phyloP scores from a whole-genome alignment of 2,888 invertebrate genomes.

The Apamea monoglypha region DNA sequence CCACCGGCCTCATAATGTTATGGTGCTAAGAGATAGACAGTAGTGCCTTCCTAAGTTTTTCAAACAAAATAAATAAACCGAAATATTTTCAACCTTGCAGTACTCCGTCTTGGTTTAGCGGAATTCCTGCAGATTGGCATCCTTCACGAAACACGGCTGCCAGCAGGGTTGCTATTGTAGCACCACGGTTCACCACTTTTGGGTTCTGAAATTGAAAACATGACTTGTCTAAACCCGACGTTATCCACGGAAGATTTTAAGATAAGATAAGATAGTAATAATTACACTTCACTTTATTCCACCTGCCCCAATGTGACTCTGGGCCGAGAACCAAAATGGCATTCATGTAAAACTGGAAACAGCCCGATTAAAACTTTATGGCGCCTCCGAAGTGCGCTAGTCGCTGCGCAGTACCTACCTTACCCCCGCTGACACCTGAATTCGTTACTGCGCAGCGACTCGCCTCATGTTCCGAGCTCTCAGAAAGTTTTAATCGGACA shows the following conservation, averaged over 20 bases:
- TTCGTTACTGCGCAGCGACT: too few species aligned
- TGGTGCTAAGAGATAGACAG: neutral
- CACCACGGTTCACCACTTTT: conserved; percentile 78
- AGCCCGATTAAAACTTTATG: too few species aligned
- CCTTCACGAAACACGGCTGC: conserved; percentile 83
- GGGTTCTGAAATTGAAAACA: conserved; percentile 73
- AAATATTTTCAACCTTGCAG: conserved; percentile 75
- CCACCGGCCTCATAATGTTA: neutral
- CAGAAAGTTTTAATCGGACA: too few species aligned
- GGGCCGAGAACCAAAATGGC: neutral
- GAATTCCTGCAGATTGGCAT: conserved; percentile 73
- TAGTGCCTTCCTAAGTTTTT: neutral
- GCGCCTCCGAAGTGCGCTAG: too few species aligned
- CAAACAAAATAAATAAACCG: neutral
- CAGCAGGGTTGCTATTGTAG: conserved; percentile 79
- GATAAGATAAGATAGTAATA: too few species aligned
- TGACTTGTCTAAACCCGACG: neutral
- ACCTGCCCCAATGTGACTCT: neutral
- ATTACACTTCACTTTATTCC: neutral
- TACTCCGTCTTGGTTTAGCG: conserved; percentile 74
- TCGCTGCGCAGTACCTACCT: too few species aligned
- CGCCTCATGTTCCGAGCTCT: too few species aligned
- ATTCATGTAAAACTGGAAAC: neutral
- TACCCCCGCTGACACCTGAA: too few species aligned
- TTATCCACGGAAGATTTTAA: neutral